These are phyloP conservation scores for Caenorhabditis uteleia DNA, from an alignment of 2,888 invertebrate species.

Conservation along the genomic window DNA sequence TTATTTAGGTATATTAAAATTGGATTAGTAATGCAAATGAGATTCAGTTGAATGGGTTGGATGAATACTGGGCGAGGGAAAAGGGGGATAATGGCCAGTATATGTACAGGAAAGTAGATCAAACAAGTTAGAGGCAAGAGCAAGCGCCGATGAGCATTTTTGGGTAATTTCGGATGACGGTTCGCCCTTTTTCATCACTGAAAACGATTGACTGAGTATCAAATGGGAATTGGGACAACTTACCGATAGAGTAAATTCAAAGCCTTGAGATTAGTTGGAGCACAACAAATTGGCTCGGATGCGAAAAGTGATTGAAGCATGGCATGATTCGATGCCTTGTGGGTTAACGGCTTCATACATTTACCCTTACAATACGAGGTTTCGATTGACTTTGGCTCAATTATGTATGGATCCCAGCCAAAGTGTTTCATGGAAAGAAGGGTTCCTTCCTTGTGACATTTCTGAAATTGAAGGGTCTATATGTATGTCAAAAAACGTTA, in stretches of 20 bases:
- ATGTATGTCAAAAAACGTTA: neutral
- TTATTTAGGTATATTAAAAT: too few relatives aligned
- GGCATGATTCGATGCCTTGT: conserved; percentile 48
- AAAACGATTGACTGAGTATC: too few relatives aligned
- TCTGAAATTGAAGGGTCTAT: conserved; percentile 14
- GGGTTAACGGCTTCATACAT: conserved; percentile 29
- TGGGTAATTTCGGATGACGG: conserved; percentile 44
- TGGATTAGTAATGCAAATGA: too few relatives aligned
- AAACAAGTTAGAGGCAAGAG: conserved; percentile 38
- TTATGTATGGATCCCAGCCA: conserved; percentile 33
- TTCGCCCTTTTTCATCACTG: conserved; percentile 42
- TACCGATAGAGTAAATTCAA: conserved; percentile 44
- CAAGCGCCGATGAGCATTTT: conserved; percentile 49
- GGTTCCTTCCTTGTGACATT: conserved; percentile 37
- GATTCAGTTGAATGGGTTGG: too few relatives aligned
- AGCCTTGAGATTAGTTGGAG: conserved; percentile 39
- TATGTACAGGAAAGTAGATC: conserved; percentile 12
- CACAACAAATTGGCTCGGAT: conserved; percentile 46
- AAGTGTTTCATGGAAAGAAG: conserved; percentile 30
- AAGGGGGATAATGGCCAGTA: conserved; percentile 1
- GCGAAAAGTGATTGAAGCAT: conserved; percentile 47
- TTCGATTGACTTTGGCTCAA: conserved; percentile 36
- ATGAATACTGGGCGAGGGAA: too few relatives aligned
- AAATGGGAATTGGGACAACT: neutral
- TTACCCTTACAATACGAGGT: conserved; percentile 41